phyloP scores from a whole-genome alignment of 2,888 invertebrate species.

The Globia sparganii region DNA sequence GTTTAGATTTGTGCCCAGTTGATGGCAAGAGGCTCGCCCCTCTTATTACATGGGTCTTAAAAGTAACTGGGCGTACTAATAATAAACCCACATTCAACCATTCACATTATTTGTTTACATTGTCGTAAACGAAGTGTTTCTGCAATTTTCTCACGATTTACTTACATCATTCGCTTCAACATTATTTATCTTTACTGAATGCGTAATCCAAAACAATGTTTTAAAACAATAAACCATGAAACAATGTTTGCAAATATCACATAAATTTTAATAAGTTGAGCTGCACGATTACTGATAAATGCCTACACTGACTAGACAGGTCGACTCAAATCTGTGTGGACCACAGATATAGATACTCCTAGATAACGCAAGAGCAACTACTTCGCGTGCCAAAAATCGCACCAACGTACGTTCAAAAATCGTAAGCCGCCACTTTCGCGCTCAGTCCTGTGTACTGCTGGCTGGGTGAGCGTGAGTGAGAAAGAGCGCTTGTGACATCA shows the following conservation, averaged over 20 bases:
- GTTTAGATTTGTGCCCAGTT: no score
- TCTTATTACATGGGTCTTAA: no score
- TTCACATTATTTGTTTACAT: neutral
- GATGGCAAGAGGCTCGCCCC: no score
- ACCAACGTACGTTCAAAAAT: no score
- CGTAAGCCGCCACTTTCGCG: no score
- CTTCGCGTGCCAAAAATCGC: no score
- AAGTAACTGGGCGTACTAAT: no score
- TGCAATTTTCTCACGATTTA: slow-evolving; percentile 34
- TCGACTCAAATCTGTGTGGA: neutral
- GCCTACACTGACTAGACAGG: neutral
- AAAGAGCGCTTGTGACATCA: no score
- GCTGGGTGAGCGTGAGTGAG: no score
- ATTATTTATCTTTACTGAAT: slow-evolving; percentile 19
- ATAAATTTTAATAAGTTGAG: slow-evolving; percentile 3
- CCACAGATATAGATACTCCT: no score
- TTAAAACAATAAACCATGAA: slow-evolving; percentile 22
- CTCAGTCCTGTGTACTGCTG: no score
- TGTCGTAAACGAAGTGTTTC: neutral
- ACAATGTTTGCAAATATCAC: slow-evolving; percentile 5
- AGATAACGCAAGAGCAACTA: no score
- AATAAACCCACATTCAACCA: neutral
- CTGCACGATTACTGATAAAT: neutral
- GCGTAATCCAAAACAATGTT: slow-evolving; percentile 21
- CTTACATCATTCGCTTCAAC: slow-evolving; percentile 17